Percentiles rank a stretch among this genome's conserved stretches.
Evolutionary conservation across 2,113 vertebrate species (phyloP).

Genomic region (Neoarius graeffei): DNA sequence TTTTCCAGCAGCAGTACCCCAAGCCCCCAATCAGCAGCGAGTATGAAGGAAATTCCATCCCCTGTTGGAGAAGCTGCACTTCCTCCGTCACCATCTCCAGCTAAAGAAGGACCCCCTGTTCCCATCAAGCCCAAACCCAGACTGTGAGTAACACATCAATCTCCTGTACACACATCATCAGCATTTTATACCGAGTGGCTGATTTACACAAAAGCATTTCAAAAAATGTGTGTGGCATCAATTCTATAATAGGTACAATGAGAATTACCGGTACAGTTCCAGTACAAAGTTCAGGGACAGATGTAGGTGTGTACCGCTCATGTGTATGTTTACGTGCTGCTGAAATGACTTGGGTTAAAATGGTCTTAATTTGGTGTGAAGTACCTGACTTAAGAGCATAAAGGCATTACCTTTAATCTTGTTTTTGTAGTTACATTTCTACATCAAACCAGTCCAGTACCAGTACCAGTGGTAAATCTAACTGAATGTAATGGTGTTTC

Average conservation of each 20-base stretch:
- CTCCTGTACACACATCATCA: not conserved
- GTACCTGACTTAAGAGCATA: not conserved
- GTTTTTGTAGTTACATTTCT: not conserved
- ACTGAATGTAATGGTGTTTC: not conserved
- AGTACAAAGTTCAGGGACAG: not conserved
- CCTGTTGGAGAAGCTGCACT: conserved; percentile 58
- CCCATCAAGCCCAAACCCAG: conserved; percentile 90
- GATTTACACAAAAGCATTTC: not conserved
- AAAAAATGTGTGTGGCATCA: not conserved
- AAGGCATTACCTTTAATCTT: not conserved
- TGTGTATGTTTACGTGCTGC: not conserved
- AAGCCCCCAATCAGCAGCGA: conserved; percentile 51
- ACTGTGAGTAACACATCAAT: conserved; percentile 84
- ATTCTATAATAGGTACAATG: not conserved
- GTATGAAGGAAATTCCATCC: conserved; percentile 42
- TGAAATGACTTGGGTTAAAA: not conserved
- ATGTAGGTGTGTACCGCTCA: not conserved
- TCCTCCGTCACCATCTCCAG: conserved; percentile 53
- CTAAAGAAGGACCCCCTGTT: conserved; percentile 86
- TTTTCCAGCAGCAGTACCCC: conserved; percentile 69
- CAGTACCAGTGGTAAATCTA: not conserved
- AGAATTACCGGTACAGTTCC: not conserved
- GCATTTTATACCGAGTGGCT: not conserved
- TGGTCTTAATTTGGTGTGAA: not conserved
- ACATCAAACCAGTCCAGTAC: not conserved